These are phyloP conservation scores for Apotomis capreana DNA, from an alignment of 2,888 invertebrate species.

Conservation along the genomic window DNA sequence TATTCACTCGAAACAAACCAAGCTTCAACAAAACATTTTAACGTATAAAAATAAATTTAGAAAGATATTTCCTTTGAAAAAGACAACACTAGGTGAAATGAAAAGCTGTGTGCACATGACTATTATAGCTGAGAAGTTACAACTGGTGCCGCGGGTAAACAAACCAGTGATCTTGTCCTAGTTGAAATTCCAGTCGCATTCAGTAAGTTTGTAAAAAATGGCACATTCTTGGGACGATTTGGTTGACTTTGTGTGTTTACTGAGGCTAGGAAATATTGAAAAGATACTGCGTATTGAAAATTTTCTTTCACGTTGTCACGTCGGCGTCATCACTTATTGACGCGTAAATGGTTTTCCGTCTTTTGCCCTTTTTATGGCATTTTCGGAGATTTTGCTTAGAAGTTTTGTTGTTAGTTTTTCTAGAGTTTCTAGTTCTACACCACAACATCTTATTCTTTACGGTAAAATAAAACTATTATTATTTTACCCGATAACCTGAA, in stretches of 20 bases:
- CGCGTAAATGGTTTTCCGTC: not conserved
- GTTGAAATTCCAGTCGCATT: constrained; percentile 21
- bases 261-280: constrained; percentile 29
- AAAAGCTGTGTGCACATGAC: constrained; percentile 31
- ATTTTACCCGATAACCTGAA: too few relatives aligned
- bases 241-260: constrained; percentile 27
- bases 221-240: constrained; percentile 17
- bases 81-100: constrained; percentile 10
- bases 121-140: constrained; percentile 25
- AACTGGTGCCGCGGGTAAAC: not conserved
- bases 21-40: constrained; percentile 13
- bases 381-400: not conserved
- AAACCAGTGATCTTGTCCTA: constrained; percentile 24
- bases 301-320: constrained; percentile 9
- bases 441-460: too few relatives aligned
- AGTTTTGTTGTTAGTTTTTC: too few relatives aligned
- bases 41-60: constrained; percentile 12
- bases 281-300: constrained; percentile 12
- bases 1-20: not conserved
- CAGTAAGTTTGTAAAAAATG: constrained; percentile 24
- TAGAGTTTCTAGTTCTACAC: too few relatives aligned
- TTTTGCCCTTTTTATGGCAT: not conserved
- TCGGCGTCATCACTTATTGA: constrained; percentile 21
- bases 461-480: too few relatives aligned
- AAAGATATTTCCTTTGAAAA: constrained; percentile 16